These are phyloP conservation scores for Apis florea DNA, from an alignment of 1,140 invertebrate species.

Conservation along the genomic window DNA sequence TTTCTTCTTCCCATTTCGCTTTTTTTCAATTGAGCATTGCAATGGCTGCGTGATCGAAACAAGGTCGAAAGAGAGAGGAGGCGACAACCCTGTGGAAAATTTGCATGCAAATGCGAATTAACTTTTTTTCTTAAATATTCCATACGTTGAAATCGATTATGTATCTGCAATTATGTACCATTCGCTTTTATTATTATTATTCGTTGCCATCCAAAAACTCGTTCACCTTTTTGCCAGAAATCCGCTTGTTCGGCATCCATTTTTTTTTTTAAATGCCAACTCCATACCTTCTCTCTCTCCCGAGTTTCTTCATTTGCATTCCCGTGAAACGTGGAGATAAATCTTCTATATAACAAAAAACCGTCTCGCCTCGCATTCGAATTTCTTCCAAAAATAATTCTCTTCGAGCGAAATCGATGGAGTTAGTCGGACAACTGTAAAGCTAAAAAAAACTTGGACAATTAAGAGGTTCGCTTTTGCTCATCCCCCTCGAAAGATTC, in stretches of 20 bases:
- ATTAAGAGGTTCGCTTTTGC: neutral
- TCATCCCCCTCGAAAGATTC: slow-evolving; percentile 12
- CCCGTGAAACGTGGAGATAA: no score
- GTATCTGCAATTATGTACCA: neutral
- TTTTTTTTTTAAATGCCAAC: no score
- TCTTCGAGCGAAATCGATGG: no score
- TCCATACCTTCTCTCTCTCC: no score
- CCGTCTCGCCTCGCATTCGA: no score
- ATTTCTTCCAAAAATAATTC: neutral
- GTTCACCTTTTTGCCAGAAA: neutral
- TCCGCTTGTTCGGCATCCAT: no score
- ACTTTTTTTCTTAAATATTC: neutral
- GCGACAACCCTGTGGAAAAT: neutral
- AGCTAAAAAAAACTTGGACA: no score
- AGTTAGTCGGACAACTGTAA: neutral
- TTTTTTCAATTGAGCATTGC: no score
- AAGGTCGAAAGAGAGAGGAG: neutral
- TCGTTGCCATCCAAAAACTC: neutral
- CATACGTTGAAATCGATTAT: neutral
- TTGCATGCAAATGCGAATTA: neutral
- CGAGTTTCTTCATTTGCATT: no score
- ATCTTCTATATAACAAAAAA: no score
- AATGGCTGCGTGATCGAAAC: no score
- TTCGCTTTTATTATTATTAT: neutral
- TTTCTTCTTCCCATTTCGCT: no score